Conservation (phyloP, 2,888 invertebrate genomes). For the Cerastis rubricosa region DNA sequence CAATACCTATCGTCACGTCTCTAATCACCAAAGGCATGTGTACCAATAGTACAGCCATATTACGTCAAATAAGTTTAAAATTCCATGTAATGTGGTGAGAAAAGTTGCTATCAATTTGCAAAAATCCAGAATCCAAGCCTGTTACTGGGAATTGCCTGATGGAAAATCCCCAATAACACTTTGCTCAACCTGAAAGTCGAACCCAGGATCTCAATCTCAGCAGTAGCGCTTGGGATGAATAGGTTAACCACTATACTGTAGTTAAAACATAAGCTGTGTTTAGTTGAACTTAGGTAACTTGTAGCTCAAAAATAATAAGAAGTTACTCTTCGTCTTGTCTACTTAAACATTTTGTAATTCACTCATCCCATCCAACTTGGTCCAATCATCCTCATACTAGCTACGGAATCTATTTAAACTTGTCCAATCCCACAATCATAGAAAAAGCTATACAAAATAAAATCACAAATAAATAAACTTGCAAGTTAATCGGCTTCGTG, state of each 20-base stretch:
- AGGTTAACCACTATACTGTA: neutral
- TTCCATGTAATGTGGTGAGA: neutral
- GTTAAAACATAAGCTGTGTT: neutral
- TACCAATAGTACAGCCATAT: neutral
- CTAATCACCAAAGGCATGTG: too few relatives aligned
- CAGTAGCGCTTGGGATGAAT: neutral
- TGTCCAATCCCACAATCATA: neutral
- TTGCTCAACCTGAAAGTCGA: neutral
- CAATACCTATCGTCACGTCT: neutral
- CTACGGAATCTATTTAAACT: neutral
- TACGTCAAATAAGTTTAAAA: neutral
- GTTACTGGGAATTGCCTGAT: neutral
- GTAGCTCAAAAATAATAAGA: neutral
- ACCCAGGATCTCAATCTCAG: neutral
- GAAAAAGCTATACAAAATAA: slow-evolving; percentile 7
- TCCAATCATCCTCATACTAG: neutral
- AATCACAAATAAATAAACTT: slow-evolving; percentile 9
- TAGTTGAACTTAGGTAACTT: neutral
- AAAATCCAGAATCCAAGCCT: neutral
- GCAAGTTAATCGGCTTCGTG: slow-evolving; percentile 12
- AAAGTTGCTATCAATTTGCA: too few relatives aligned
- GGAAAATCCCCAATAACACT: neutral
- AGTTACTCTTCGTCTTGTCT: neutral
- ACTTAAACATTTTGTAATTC: neutral
- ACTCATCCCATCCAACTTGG: neutral